A percentile compares a stretch with the other conserved stretches of the same genome.
Conservation (phyloP, 2,888 invertebrate species). For the Lottia gigantea region DNA sequence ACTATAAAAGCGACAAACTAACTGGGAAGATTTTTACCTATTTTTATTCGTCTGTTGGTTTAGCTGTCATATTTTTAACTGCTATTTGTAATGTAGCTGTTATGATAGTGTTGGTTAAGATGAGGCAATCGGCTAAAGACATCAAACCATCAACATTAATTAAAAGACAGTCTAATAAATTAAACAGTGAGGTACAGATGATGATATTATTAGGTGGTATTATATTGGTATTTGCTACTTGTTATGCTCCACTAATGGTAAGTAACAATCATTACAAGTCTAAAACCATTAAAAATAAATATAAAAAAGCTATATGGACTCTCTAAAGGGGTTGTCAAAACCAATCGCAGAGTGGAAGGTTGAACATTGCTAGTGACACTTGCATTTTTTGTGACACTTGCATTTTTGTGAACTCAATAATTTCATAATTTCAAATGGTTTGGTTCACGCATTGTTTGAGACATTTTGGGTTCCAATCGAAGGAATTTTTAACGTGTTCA, state of each 20-base stretch:
- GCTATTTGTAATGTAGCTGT: slow-evolving; percentile 54
- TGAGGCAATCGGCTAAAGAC: slow-evolving; percentile 42
- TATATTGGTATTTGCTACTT: slow-evolving; percentile 62
- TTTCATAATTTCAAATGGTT: no score
- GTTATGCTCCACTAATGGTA: slow-evolving; percentile 67
- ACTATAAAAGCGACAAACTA: slow-evolving; percentile 52
- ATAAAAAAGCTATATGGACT: no score
- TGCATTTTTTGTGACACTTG: no score
- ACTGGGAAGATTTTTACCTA: slow-evolving; percentile 55
- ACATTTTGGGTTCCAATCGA: no score
- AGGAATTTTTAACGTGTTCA: no score
- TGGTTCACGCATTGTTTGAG: no score
- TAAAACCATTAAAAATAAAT: no score
- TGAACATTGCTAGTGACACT: no score
- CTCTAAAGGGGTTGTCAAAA: no score
- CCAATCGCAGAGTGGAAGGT: no score
- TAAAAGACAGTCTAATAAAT: slow-evolving; percentile 17
- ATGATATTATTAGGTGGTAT: slow-evolving; percentile 65
- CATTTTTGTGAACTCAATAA: no score
- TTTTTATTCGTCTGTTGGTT: slow-evolving; percentile 56
- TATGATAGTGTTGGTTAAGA: slow-evolving; percentile 47
- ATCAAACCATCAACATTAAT: slow-evolving; percentile 33
- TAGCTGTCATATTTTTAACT: slow-evolving; percentile 52
- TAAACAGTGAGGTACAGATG: slow-evolving; percentile 66
- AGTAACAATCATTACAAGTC: slow-evolving; percentile 27